Base-by-base conservation (phyloP, 1,140 invertebrate genomes). In the Cyclina sinensis region DNA sequence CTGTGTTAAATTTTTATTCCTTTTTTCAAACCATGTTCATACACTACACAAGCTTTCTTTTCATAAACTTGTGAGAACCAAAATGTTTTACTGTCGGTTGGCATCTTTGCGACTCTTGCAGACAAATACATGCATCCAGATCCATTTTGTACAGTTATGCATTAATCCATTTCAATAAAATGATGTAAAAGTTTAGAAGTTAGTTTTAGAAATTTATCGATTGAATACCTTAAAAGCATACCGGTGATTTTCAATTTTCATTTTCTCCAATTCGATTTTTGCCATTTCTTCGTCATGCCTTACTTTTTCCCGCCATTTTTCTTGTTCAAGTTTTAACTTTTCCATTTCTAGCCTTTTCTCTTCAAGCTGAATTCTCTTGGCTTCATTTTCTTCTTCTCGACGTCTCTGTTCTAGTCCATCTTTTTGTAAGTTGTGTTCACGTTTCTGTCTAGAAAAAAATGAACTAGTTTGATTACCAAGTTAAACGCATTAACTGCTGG, bases 361-460 rank as follows among this genome's bases (percentile, higher is more conserved):
- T 12, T 70, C 65, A 16, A 70, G 65, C 11, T 37, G 12, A 27
- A 70, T 70, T 70, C 32, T 35, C 21, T 39, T 35, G 1, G 65
- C 32, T 70, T 70, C 65, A 27, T 70, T 70, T n/a, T 37, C 65
- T 37, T 70, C 32, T 21, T 70, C 65, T 39, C 14, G 7, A 27
- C 24, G 21, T 27, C 37, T 35, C 1, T 70, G 65, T 1, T 70
- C 65, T 21, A 70, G 14, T 14, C 65, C 32, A 37, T 70, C 32
- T 39, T 70, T 37, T n/a, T 70, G 32, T 70, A 70, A 70, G 5
- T 70, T 16, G 37, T 70, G 65, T 70, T 70, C 65, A 16, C 65
- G 65, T 70, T 70, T 70, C n/a, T 70, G 12, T 16, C 65, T 70
- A 30, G 7, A n/a, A 70, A 70, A 37, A n/a, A n/a, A n/a, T n/a